These are phyloP conservation scores for Troglohyphantes excavatus DNA, from an alignment of 2,888 invertebrate genomes.

Conservation along the genomic window DNA sequence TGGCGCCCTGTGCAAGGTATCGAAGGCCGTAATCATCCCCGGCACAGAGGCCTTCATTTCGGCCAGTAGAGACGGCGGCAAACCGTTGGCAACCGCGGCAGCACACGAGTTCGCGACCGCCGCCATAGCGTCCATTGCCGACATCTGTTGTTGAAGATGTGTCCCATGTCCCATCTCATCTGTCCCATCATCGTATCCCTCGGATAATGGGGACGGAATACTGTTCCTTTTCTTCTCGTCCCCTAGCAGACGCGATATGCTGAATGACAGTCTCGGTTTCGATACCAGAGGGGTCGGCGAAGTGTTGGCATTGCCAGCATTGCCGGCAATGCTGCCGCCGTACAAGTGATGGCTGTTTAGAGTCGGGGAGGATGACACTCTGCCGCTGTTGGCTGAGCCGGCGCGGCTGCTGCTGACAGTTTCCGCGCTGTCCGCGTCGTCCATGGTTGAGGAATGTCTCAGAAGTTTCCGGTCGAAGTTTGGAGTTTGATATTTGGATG, in stretches of 20 bases:
- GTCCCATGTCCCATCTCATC: constrained; percentile 55
- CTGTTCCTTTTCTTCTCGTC: constrained; percentile 81
- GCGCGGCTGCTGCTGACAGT: constrained; percentile 72
- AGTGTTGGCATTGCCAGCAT: constrained; percentile 32
- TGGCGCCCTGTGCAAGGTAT: constrained; percentile 78
- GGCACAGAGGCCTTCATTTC: constrained; percentile 74
- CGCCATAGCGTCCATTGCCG: constrained; percentile 65
- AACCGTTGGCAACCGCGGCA: constrained; percentile 59
- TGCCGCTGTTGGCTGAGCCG: constrained; percentile 73
- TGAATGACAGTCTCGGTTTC: constrained; percentile 86
- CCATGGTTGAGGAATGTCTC: constrained; percentile 21
- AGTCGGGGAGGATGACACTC: constrained; percentile 60
- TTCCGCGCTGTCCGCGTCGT: constrained; percentile 66
- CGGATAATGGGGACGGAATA: constrained; percentile 50
- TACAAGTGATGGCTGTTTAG: constrained; percentile 58
- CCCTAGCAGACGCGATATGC: constrained; percentile 90
- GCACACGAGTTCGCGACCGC: constrained; percentile 64
- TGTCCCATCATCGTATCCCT: constrained; percentile 53
- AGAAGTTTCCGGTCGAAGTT: neutral
- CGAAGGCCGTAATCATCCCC: constrained; percentile 69
- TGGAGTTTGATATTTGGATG: neutral
- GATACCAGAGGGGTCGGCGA: constrained; percentile 49
- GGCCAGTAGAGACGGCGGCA: constrained; percentile 65
- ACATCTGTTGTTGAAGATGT: constrained; percentile 56
- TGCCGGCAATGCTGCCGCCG: constrained; percentile 29